Conservation (phyloP, 2,797 vertebrate species). For the Sebastiscus tertius region DNA sequence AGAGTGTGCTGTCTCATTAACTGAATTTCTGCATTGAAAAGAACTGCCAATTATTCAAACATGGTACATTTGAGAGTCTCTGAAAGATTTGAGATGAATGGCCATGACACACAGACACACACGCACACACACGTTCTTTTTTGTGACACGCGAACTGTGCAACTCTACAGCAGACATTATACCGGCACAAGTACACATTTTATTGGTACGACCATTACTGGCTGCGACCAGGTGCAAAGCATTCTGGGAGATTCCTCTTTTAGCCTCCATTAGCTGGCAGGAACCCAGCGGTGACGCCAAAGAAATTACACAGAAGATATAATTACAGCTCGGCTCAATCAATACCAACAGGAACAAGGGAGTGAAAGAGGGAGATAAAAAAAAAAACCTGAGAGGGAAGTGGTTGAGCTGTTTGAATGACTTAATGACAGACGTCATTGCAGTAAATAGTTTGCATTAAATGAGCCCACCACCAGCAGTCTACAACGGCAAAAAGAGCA, state of each 20-base stretch:
- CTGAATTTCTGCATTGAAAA: slow-evolving; percentile 18
- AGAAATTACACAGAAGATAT: slow-evolving; percentile 76
- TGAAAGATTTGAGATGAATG: slow-evolving; percentile 34
- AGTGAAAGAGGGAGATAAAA: slow-evolving; percentile 54
- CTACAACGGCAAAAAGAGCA: slow-evolving; percentile 23
- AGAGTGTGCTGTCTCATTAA: slow-evolving; percentile 13
- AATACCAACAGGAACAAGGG: slow-evolving; percentile 67
- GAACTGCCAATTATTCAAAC: slow-evolving; percentile 1
- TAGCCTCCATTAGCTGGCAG: slow-evolving; percentile 70
- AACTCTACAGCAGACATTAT: slow-evolving; percentile 25
- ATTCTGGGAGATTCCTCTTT: slow-evolving; percentile 67
- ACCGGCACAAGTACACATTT: slow-evolving; percentile 29
- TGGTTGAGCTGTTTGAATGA: slow-evolving; percentile 56
- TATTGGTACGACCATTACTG: slow-evolving; percentile 37
- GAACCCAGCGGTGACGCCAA: slow-evolving; percentile 69
- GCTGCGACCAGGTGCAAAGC: slow-evolving; percentile 65
- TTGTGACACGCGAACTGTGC: neutral
- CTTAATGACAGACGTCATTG: slow-evolving; percentile 63
- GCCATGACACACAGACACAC: slow-evolving; percentile 1
- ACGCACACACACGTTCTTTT: neutral
- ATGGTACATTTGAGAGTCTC: neutral
- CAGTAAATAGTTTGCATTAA: slow-evolving; percentile 51
- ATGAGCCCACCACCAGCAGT: slow-evolving; percentile 28
- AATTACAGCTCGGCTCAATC: slow-evolving; percentile 77
- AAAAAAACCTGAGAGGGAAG: slow-evolving; percentile 49